Base-by-base conservation (phyloP, 2,113 vertebrate genomes). In the Ammodytes marinus region DNA sequence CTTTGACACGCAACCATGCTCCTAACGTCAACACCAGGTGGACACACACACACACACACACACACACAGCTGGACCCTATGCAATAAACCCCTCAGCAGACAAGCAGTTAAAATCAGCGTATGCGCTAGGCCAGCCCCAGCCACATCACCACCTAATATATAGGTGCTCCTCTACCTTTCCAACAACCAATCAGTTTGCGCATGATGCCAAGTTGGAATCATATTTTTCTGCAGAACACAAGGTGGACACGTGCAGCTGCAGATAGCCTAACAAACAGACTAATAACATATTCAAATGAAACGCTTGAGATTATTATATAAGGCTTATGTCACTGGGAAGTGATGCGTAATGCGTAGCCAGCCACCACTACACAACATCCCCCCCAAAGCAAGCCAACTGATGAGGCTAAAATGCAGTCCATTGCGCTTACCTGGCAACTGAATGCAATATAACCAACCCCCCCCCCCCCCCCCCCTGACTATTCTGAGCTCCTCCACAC, bases 271-370 rank as follows among this genome's bases (percentile, higher is more conserved):
- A 27, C 27, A 27, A 75, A 17, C 2, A 58, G 71, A 69, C 64
- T 80, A 72, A 81, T 72, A 42, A 57, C 57, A 74, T 40, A 84
- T 79, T 77, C 70, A 76, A 74, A 87, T 83, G 61, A 88, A 81
- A 86, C 81, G 80, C 50, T 5, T 73, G 69, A 53, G 58, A 85
- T 88, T 66, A 90, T 93, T 93, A 92, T 80, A 86, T 88, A 89
- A 91, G 83, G 70, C 79, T 92, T 87, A 92, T 88, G 88, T 89
- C 83, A 89, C 85, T 86, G 87, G 60, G 86, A 76, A 64, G 79
- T 78, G 80, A 86, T 89, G 89, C 84, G 74, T 88, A 80, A 92
- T 89, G 82, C 88, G 86, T 88, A 90, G 78, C 82, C 89, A 90
- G 78, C 82, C 89, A 87, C 64, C 74, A 83, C 8, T 86, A 59